Conservation (phyloP, 2,888 invertebrate species). For the Agrochola litura region DNA sequence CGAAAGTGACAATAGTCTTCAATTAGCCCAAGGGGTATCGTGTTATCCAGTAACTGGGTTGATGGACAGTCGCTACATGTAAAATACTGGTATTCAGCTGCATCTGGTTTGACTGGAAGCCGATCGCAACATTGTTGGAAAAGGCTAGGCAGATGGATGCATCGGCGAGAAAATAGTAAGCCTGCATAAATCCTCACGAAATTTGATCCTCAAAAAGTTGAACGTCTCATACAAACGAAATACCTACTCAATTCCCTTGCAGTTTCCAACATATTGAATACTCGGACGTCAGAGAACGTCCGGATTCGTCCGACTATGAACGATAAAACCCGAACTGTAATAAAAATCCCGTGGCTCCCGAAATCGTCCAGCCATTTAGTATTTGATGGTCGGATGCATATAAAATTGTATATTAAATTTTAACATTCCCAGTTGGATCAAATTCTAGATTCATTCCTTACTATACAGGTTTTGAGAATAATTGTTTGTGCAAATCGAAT, state of each 20-base stretch:
- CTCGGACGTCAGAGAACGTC: slow-evolving; percentile 19
- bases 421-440: slow-evolving; percentile 21
- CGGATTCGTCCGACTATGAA: slow-evolving; percentile 37
- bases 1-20: not conserved
- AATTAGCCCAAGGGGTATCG: not conserved
- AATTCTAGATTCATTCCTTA: not conserved
- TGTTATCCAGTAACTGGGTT: not conserved
- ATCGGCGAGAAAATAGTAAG: not conserved
- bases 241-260: slow-evolving; percentile 33
- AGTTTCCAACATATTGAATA: slow-evolving; percentile 49
- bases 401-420: slow-evolving; percentile 43
- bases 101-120: not conserved
- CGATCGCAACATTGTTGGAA: not conserved
- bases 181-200: not conserved
- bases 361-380: slow-evolving; percentile 44
- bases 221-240: slow-evolving; percentile 5
- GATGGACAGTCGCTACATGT: not conserved
- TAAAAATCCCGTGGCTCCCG: slow-evolving; percentile 52
- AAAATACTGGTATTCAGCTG: not conserved
- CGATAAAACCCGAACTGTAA: slow-evolving; percentile 45
- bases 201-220: too few relatives aligned
- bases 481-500: not conserved
- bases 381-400: slow-evolving; percentile 39
- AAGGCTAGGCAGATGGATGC: not conserved
- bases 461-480: not conserved